These are phyloP conservation scores for Andricus grossulariae DNA, from an alignment of 1,140 invertebrate genomes.

Conservation along the genomic window DNA sequence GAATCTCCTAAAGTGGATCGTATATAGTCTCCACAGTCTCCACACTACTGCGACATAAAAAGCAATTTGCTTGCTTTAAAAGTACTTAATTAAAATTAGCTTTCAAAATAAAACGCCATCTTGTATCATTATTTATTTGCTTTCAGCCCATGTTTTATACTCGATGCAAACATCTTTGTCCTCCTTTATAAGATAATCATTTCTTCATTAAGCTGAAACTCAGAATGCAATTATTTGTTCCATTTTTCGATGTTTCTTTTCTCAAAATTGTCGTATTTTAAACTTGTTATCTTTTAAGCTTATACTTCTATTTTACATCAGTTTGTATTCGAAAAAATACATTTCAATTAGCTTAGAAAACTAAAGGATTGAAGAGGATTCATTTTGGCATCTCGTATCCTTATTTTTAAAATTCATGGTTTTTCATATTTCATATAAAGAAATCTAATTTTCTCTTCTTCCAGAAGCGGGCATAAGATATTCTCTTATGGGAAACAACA, in stretches of 20 bases:
- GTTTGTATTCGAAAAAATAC: background rate
- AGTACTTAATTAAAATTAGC: constrained; percentile 31
- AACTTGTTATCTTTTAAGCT: too few species aligned
- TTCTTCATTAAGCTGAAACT: constrained; percentile 2
- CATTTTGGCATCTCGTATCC: too few species aligned
- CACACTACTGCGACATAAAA: constrained; percentile 18
- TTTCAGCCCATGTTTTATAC: background rate
- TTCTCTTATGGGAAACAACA: too few species aligned
- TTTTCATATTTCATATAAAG: too few species aligned
- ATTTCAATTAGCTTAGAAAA: background rate
- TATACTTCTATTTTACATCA: background rate
- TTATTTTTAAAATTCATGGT: too few species aligned
- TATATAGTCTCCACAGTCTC: background rate
- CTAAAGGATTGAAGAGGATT: background rate
- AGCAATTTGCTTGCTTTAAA: constrained; percentile 28
- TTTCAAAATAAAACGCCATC: constrained; percentile 17
- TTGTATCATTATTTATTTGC: constrained; percentile 17
- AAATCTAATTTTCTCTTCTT: too few species aligned
- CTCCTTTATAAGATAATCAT: constrained; percentile 11
- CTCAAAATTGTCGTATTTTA: background rate
- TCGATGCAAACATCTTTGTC: background rate
- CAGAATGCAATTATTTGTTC: background rate
- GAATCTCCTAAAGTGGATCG: constrained; percentile 20
- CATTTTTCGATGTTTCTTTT: background rate
- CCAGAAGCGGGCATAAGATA: too few species aligned